These are phyloP conservation scores for Vesta saturnalis DNA, from an alignment of 2,888 invertebrate species.

Conservation along the genomic window DNA sequence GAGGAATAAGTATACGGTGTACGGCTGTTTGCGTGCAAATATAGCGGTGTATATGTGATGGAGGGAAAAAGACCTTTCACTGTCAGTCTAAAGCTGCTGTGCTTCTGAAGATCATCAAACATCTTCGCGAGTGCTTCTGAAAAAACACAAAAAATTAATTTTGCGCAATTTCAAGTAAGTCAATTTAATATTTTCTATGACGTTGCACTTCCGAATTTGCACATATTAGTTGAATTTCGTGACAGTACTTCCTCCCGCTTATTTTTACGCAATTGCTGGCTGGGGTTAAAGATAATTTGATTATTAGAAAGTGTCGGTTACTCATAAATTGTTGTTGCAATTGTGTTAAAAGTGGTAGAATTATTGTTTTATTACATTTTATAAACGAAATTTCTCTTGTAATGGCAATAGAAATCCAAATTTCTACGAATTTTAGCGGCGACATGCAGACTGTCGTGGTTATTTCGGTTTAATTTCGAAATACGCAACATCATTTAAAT, in stretches of 20 bases:
- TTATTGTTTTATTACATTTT: not conserved
- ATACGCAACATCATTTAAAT: too few relatives aligned
- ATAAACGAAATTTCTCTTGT: too few relatives aligned
- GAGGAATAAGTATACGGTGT: conserved; percentile 37
- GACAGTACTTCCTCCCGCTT: too few relatives aligned
- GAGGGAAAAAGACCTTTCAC: conserved; percentile 47
- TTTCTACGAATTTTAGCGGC: too few relatives aligned
- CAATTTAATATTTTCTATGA: not conserved
- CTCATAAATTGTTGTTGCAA: not conserved
- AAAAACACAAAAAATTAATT: not conserved
- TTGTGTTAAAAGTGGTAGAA: not conserved
- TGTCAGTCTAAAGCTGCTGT: conserved; percentile 38
- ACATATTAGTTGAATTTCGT: not conserved
- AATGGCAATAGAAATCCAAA: too few relatives aligned
- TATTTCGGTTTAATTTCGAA: too few relatives aligned
- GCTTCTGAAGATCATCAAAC: conserved; percentile 36
- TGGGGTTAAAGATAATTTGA: not conserved
- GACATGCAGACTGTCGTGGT: too few relatives aligned
- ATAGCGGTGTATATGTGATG: conserved; percentile 35
- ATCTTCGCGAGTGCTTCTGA: conserved; percentile 35
- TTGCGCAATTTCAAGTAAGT: not conserved
- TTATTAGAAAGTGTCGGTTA: not conserved
- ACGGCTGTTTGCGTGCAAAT: conserved; percentile 39
- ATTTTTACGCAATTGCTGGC: not conserved
- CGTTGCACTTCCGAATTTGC: not conserved